Evolutionary conservation across 2,797 vertebrate species (phyloP), one percentile per base, ranked within the genome.

Genomic region (Notoglanidium macrostoma): DNA sequence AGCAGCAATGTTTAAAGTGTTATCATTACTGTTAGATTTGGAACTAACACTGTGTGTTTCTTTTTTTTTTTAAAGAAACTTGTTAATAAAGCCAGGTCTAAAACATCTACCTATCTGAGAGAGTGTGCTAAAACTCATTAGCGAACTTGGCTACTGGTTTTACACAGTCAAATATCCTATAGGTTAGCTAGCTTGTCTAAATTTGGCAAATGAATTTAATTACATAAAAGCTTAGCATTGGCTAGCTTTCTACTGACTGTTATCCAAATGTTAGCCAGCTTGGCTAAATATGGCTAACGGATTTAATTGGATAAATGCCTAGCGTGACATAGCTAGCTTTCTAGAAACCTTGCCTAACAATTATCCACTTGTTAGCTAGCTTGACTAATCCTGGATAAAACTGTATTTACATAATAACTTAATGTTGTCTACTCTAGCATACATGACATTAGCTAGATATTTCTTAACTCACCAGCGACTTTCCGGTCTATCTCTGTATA

Each of bases 191-290:
- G n/a, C 49, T 32, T 77, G 74, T 19, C 17, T 73, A 35, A 68
- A 35, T 21, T 21, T 55, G 49, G 49, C 72, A 26, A 26, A 74
- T 15, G 15, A 12, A 74, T 49, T 2, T 49, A 74, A 49, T 51
- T 51, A n/a, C 26, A 76, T 29, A 51, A 76, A 51, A 35, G 17
- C 17, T 4, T 78, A 21, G 14, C 15, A 1, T 78, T 55, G 32
- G 51, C 74, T 55, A 32, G 74, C 51, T 5, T 54, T 55, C n/a
- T 32, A 76, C 5, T 11, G 12, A 29, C 26, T 46, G 40, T 49
- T 74, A 76, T 76, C n/a, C 49, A 54, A 76, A 29, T 51, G 46
- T 51, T 76, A 76, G 73, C 46, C 32, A 32, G 49, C 74, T 55
- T 29, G n/a, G n/a, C 8, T 77, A 32, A 55, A 32, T 3, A 51